These are phyloP conservation scores for Pemphredon lugubris DNA, from an alignment of 2,888 invertebrate species.

Conservation along the genomic window DNA sequence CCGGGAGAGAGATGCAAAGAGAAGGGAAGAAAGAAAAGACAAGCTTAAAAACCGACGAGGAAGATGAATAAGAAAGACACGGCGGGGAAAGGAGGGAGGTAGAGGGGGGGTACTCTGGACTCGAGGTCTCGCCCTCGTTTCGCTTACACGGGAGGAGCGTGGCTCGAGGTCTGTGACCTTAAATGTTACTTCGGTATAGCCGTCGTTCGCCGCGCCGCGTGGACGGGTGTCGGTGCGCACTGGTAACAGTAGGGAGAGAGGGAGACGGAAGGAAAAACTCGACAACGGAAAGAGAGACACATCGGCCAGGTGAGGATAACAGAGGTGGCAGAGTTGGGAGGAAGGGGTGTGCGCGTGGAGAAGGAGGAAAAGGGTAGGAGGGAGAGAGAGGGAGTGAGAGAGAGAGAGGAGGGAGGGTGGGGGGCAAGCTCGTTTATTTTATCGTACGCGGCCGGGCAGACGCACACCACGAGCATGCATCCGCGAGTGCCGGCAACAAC, in stretches of 20 bases:
- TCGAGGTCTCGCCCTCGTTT: slow-evolving; percentile 66
- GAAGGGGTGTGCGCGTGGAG: slow-evolving; percentile 3
- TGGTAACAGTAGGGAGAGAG: not conserved
- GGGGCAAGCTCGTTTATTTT: slow-evolving; percentile 69
- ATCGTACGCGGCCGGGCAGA: slow-evolving; percentile 52
- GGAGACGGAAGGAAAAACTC: not conserved
- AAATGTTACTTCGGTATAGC: slow-evolving; percentile 58
- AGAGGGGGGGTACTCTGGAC: slow-evolving; percentile 50
- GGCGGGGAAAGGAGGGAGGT: slow-evolving; percentile 15
- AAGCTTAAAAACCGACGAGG: too few species aligned
- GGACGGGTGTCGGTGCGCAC: slow-evolving; percentile 1
- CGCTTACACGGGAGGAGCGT: slow-evolving; percentile 44
- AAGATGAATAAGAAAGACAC: too few species aligned
- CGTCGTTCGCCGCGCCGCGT: slow-evolving; percentile 33
- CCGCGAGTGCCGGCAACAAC: slow-evolving; percentile 55
- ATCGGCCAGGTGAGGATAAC: slow-evolving; percentile 22
- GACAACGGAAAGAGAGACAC: not conserved
- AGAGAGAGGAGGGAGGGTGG: slow-evolving; percentile 1
- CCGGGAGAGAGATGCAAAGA: not conserved
- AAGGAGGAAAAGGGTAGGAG: not conserved
- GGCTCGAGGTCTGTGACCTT: slow-evolving; percentile 71
- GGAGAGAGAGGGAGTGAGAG: not conserved
- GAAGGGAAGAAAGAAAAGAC: not conserved
- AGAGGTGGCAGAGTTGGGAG: slow-evolving; percentile 12
- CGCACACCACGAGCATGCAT: slow-evolving; percentile 42